These are phyloP conservation scores for Heliconius hermathena DNA, from an alignment of 1,140 invertebrate species.

Conservation along the genomic window DNA sequence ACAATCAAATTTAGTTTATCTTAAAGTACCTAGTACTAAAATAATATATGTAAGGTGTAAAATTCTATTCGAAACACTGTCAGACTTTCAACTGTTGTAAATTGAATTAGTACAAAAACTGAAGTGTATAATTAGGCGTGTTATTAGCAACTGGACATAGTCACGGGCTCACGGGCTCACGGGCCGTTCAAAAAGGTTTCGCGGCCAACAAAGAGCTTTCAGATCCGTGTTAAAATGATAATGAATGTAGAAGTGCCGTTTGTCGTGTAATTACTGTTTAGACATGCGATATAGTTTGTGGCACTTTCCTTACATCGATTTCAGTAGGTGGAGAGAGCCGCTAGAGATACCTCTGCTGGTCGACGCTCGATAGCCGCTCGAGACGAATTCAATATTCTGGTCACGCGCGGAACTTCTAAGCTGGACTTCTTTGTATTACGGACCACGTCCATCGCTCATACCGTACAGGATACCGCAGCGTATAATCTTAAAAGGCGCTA, in stretches of 20 bases:
- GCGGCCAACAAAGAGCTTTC: conserved; percentile 55
- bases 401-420: conserved; percentile 58
- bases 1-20: background rate
- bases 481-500: conserved; percentile 61
- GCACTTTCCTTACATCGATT: conserved; percentile 41
- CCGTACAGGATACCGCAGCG: conserved; percentile 58
- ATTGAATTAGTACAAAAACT: conserved; percentile 59
- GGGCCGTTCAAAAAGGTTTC: conserved; percentile 42
- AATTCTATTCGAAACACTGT: conserved; percentile 20
- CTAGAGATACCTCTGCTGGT: conserved; percentile 17
- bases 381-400: conserved; percentile 44
- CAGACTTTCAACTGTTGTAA: conserved; percentile 44
- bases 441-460: conserved; percentile 34
- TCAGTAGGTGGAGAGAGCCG: conserved; percentile 25
- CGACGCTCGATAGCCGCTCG: conserved; percentile 25
- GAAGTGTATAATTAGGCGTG: conserved; percentile 48
- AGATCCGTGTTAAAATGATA: conserved; percentile 63
- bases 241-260: conserved; percentile 44
- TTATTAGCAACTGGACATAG: conserved; percentile 48
- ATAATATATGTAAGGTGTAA: background rate
- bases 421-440: conserved; percentile 65
- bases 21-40: no score
- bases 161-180: conserved; percentile 22
- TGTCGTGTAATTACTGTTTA: conserved; percentile 41
- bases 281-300: conserved; percentile 46